Percentiles rank a stretch among this genome's conserved stretches.
Conservation (phyloP, 2,113 vertebrate species). For the Platycercus adscitus region DNA sequence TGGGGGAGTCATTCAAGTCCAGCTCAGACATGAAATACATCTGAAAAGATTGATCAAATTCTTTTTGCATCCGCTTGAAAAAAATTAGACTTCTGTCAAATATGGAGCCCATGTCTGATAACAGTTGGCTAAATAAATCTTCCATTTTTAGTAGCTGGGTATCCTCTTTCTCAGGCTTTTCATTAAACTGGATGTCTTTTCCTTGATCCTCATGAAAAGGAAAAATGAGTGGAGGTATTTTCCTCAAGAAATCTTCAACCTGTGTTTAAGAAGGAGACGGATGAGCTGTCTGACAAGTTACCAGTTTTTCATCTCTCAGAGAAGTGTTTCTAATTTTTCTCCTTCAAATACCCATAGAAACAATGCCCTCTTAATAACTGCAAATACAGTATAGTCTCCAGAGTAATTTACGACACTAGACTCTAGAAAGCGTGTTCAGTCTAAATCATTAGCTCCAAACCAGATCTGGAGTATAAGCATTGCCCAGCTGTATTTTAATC, state of each 20-base stretch:
- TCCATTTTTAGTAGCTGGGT: conserved; percentile 78
- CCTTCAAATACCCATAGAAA: not conserved
- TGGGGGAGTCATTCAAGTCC: conserved; percentile 40
- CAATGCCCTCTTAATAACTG: not conserved
- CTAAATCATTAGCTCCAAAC: not conserved
- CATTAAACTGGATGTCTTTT: conserved; percentile 57
- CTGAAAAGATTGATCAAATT: conserved; percentile 83
- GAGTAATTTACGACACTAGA: not conserved
- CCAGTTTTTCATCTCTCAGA: not conserved
- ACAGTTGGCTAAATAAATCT: conserved; percentile 78
- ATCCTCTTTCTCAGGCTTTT: conserved; percentile 67
- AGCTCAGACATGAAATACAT: conserved; percentile 76
- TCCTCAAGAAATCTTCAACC: conserved; percentile 84
- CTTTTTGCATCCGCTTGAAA: conserved; percentile 80
- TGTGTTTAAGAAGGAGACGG: conserved; percentile 41
- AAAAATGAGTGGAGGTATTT: conserved; percentile 78
- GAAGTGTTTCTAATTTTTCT: not conserved
- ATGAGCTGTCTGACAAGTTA: not conserved
- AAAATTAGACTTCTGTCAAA: conserved; percentile 80
- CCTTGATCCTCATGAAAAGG: conserved; percentile 64
- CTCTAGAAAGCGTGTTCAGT: not conserved
- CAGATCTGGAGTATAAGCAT: not conserved
- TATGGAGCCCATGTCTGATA: conserved; percentile 71
- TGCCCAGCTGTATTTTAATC: not conserved
- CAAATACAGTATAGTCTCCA: not conserved